phyloP scores from a whole-genome alignment of 1,140 invertebrate genomes.

The Lasioglossum albipes region DNA sequence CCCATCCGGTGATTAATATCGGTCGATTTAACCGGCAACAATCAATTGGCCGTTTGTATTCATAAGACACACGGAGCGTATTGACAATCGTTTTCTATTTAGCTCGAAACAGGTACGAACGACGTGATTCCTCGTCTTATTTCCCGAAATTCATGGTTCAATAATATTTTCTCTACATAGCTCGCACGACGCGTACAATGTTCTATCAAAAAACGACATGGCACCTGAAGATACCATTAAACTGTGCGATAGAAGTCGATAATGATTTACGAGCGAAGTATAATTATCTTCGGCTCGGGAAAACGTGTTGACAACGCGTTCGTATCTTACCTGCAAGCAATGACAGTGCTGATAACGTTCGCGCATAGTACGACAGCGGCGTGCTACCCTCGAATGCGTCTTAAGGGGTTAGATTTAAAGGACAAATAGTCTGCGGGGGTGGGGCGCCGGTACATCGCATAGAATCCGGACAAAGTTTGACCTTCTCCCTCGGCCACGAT shows the following conservation, averaged over 20 bases:
- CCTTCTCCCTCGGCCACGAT: conserved; percentile 10
- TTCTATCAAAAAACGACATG: not conserved
- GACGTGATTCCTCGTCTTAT: conserved; percentile 23
- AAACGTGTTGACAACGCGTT: not conserved
- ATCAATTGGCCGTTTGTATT: conserved; percentile 38
- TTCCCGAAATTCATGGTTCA: not conserved
- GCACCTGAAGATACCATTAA: not conserved
- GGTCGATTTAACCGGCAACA: conserved; percentile 6
- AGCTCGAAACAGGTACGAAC: conserved; percentile 51
- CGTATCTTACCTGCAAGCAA: conserved; percentile 42
- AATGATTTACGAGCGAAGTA: no score
- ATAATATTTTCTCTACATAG: not conserved
- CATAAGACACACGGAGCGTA: conserved; percentile 1
- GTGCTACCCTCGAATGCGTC: conserved; percentile 15
- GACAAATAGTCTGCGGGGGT: conserved; percentile 24
- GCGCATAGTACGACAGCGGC: conserved; percentile 38
- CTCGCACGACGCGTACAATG: not conserved
- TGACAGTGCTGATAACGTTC: conserved; percentile 22
- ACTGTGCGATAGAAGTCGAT: no score
- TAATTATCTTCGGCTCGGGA: not conserved
- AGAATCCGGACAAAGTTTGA: conserved; percentile 43
- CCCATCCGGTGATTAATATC: conserved; percentile 16
- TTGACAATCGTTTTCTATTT: conserved; percentile 35
- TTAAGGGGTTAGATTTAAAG: conserved; percentile 44
- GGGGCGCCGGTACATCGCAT: conserved; percentile 57